Conservation (phyloP, 2,888 invertebrate species). For the Cephus nigrinus region DNA sequence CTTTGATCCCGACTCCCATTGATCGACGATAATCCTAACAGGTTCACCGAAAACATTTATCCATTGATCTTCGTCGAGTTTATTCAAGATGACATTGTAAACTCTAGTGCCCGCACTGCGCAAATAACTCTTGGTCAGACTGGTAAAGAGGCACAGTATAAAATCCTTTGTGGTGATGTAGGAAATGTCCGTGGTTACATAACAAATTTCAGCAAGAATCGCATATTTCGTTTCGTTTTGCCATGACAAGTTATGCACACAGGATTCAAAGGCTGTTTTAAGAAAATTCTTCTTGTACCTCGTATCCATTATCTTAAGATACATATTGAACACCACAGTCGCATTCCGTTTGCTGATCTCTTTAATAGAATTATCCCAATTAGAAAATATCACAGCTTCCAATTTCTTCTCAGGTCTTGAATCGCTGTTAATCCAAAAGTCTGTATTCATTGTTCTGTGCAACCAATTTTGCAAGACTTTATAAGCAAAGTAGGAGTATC, state of each 20-base stretch:
- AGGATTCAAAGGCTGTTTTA: conserved; percentile 51
- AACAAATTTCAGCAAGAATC: conserved; percentile 69
- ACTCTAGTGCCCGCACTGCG: conserved; percentile 73
- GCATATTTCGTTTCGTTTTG: conserved; percentile 73
- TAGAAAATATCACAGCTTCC: conserved; percentile 70
- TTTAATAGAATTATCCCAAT: conserved; percentile 73
- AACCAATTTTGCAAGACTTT: conserved; percentile 67
- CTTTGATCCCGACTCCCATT: conserved; percentile 45
- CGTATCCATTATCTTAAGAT: conserved; percentile 53
- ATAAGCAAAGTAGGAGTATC: conserved; percentile 68
- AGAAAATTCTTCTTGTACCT: conserved; percentile 49
- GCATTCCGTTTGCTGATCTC: conserved; percentile 71
- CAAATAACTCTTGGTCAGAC: conserved; percentile 69
- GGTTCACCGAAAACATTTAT: conserved; percentile 61
- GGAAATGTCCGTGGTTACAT: conserved; percentile 44
- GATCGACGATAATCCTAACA: conserved; percentile 54
- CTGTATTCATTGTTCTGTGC: conserved; percentile 63
- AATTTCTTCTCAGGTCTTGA: conserved; percentile 64
- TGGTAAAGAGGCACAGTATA: conserved; percentile 48
- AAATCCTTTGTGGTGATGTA: conserved; percentile 34
- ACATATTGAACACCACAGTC: conserved; percentile 64
- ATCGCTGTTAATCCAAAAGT: conserved; percentile 57
- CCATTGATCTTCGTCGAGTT: conserved; percentile 67
- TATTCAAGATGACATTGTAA: conserved; percentile 69
- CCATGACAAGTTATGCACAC: conserved; percentile 64